Evolutionary conservation across 1,140 invertebrate species (phyloP).

Genomic region (Bombus soroeensis): DNA sequence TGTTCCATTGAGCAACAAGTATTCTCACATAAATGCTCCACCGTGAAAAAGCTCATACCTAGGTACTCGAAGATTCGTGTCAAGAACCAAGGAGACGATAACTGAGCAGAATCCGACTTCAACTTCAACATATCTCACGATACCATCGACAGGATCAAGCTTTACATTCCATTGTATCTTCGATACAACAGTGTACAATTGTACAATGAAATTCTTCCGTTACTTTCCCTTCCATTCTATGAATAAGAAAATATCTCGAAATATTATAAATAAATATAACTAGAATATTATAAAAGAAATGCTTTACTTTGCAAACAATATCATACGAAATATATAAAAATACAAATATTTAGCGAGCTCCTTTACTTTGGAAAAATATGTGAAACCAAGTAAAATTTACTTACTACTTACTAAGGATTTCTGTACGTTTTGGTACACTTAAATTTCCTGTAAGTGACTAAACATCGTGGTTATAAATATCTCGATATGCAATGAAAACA

Average conservation of each 20-base stretch:
- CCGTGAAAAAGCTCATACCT: constrained; percentile 25
- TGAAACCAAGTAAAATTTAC: neutral
- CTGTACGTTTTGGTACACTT: neutral
- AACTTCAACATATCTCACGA: constrained; percentile 16
- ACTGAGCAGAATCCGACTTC: neutral
- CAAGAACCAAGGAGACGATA: constrained; percentile 32
- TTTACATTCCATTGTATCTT: neutral
- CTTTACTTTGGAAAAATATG: neutral
- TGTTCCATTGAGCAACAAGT: constrained; percentile 41
- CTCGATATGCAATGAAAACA: neutral
- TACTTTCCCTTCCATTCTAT: too few species aligned
- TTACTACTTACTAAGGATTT: neutral
- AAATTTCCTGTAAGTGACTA: neutral
- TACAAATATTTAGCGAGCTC: too few species aligned
- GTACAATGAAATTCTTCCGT: neutral
- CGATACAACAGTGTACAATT: neutral
- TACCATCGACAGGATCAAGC: constrained; percentile 5
- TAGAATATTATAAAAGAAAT: neutral
- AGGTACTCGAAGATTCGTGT: constrained; percentile 32
- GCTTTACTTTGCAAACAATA: neutral
- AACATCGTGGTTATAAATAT: neutral
- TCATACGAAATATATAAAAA: too few species aligned
- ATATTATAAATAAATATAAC: neutral
- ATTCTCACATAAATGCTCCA: constrained; percentile 18
- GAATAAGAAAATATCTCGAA: neutral